phyloP scores from a whole-genome alignment of 2,113 vertebrate species.

The Hydrochoerus hydrochaeris region DNA sequence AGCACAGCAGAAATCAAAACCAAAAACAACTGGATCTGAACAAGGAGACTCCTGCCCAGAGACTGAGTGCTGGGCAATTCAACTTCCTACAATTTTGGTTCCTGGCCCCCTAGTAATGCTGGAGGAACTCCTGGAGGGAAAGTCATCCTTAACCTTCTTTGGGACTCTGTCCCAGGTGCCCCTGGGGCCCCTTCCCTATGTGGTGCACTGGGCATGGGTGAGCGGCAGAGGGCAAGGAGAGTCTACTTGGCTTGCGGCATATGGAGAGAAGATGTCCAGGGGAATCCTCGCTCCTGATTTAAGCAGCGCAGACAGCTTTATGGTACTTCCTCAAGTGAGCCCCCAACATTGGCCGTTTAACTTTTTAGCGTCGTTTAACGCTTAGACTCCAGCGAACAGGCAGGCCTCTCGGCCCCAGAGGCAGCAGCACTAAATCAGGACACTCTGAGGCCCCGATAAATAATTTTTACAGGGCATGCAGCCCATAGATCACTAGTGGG shows the following conservation, averaged over 20 bases:
- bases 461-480: slow-evolving; percentile 87
- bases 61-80: not conserved
- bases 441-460: slow-evolving; percentile 86
- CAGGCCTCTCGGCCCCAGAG: slow-evolving; percentile 84
- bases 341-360: slow-evolving; percentile 84
- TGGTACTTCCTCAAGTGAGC: slow-evolving; percentile 84
- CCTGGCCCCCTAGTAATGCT: rapidly evolving
- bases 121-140: not conserved
- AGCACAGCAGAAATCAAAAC: not conserved
- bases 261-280: slow-evolving; percentile 82
- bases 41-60: not conserved
- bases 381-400: slow-evolving; percentile 77
- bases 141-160: not conserved
- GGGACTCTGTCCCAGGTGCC: not conserved
- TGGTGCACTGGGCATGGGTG: not conserved
- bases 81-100: not conserved
- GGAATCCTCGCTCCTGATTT: slow-evolving; percentile 86
- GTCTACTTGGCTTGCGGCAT: slow-evolving; percentile 66
- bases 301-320: slow-evolving; percentile 87
- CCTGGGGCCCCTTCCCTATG: not conserved
- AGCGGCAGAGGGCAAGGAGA: not conserved
- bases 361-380: slow-evolving; percentile 86
- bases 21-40: not conserved
- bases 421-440: slow-evolving; percentile 87
- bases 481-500: slow-evolving; percentile 85